Evolutionary conservation across 2,888 invertebrate species (phyloP).

Genomic region (Cephus pulcher): DNA sequence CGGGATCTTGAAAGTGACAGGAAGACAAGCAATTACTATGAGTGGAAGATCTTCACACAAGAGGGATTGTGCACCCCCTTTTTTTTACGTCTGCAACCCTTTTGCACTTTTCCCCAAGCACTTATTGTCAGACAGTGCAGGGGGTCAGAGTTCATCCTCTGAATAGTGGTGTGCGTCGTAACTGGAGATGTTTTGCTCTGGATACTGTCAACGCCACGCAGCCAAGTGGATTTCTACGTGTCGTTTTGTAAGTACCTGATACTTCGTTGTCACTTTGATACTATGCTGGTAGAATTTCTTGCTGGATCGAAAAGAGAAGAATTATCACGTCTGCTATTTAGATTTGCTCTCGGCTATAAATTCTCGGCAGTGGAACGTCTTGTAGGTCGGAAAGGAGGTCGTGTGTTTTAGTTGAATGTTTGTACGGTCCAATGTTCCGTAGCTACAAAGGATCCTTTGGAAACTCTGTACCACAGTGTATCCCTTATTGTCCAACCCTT

Average conservation of each 20-base stretch:
- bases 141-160: not conserved
- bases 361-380: not conserved
- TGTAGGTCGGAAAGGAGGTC: not conserved
- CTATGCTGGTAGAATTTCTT: not conserved
- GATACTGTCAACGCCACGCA: not conserved
- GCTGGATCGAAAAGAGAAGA: not conserved
- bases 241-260: not conserved
- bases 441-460: not conserved
- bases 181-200: not conserved
- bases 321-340: not conserved
- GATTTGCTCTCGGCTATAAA: not conserved
- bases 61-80: not conserved
- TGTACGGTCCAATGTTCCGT: not conserved
- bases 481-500: not conserved
- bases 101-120: not conserved
- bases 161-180: not conserved
- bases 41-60: not conserved
- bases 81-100: not conserved
- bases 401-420: not conserved
- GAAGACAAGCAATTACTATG: not conserved
- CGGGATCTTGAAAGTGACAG: not conserved
- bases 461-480: not conserved
- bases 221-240: not conserved
- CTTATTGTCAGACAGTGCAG: not conserved
- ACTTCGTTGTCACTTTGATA: not conserved